Evolutionary conservation across 2,113 vertebrate species (phyloP), one percentile per base, ranked within the genome.

Genomic region (Tonatia bakeri): DNA sequence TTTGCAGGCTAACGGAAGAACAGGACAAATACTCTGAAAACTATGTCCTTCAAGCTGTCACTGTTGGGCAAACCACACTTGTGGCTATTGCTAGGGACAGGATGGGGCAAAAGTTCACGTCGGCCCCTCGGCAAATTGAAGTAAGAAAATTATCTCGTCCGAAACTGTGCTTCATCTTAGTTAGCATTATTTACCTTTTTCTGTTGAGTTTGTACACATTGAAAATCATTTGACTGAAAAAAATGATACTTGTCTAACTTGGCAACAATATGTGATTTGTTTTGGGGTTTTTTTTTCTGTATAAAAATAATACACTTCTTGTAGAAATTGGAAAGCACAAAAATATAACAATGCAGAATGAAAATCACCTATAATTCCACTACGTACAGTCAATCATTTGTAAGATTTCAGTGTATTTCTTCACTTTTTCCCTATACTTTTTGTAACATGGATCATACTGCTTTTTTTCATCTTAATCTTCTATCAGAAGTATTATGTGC

Each of bases 31-130:
- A 97, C 64, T 97, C 98, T 38, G 96, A 98, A 92, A 96, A 97
- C 86, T 98, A 98, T 7, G n/a, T 97, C n/a, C 97, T 98, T 52
- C 96, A 43, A 65, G 98, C 97, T 20, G 26, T 97, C 36, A 95
- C 92, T 26, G 5, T 98, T 7, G 98, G 98, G 6, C 97, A 98
- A 94, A 98, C 98, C 59, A 98, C 98, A 24, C 94, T 98, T 28
- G 97, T 98, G 50, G 98, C 98, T 47, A 96, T 83, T 4, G 98
- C 98, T 86, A 97, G 95, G 91, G 98, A 98, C 92, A 97, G 96
- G 47, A 93, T 64, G 91, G 98, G 98, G 26, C 94, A 91, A 79
- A 98, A 96, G 67, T 94, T 98, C 79, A 98, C 95, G 43, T 98
- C 98, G 0, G 69, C 97, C 4, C 97, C 98, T 75, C 97, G 31